Evolutionary conservation across 2,797 vertebrate genomes (phyloP).

Genomic region (Melanitta fusca): DNA sequence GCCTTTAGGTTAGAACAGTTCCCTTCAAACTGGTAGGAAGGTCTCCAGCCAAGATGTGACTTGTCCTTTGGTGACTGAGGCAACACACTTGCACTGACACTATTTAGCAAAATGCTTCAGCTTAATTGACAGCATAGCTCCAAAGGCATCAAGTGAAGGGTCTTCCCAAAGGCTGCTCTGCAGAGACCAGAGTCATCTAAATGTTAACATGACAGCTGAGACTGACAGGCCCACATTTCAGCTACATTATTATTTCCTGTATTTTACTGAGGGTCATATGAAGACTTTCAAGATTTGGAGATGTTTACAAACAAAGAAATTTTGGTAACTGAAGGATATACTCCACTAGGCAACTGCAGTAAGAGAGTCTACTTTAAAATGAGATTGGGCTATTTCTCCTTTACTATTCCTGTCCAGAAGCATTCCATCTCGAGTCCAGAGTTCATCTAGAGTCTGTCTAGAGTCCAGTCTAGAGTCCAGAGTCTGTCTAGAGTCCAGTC

Average conservation of each 20-base stretch:
- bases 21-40: not conserved
- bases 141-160: not conserved
- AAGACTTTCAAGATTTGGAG: not conserved
- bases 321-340: not conserved
- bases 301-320: not conserved
- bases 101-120: not conserved
- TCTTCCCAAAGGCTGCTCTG: not conserved
- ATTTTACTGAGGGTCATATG: not conserved
- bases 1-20: not conserved
- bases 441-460: too few relatives aligned
- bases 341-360: not conserved
- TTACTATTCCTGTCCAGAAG: not conserved
- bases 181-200: not conserved
- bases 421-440: not conserved
- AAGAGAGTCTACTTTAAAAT: not conserved
- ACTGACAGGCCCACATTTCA: not conserved
- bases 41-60: not conserved
- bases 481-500: not conserved
- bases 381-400: not conserved
- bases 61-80: not conserved
- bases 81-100: not conserved
- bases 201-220: not conserved
- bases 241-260: not conserved
- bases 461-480: not conserved
- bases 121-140: not conserved